Conservation (phyloP, 1,140 invertebrate genomes). For the Tachypleus tridentatus region DNA sequence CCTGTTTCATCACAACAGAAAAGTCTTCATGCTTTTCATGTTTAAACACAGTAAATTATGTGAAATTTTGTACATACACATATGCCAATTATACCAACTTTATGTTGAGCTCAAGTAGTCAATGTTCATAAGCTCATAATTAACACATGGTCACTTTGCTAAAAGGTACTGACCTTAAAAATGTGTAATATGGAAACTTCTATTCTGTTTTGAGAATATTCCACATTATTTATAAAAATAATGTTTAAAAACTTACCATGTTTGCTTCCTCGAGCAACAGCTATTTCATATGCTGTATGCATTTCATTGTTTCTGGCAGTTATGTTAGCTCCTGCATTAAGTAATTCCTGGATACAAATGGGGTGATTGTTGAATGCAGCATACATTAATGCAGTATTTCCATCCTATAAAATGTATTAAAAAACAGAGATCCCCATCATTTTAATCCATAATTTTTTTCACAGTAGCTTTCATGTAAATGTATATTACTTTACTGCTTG, state of each 20-base stretch:
- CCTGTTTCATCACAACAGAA: too few species aligned
- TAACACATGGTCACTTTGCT: too few species aligned
- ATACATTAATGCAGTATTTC: constrained; percentile 78
- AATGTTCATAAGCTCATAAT: too few species aligned
- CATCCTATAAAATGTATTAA: constrained; percentile 44
- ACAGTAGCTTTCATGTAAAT: neutral
- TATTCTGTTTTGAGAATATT: too few species aligned
- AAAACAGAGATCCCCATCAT: neutral
- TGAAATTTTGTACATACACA: too few species aligned
- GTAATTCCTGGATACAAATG: constrained; percentile 66
- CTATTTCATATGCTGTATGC: constrained; percentile 66
- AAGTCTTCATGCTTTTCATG: too few species aligned
- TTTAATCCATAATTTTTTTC: neutral
- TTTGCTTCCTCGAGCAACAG: constrained; percentile 49
- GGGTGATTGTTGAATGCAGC: constrained; percentile 74
- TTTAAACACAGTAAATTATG: too few species aligned
- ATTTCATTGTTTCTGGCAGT: constrained; percentile 61
- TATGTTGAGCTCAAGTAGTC: too few species aligned
- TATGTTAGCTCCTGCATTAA: constrained; percentile 61
- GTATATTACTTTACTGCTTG: neutral
- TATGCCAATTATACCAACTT: too few species aligned
- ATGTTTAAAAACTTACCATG: constrained; percentile 32
- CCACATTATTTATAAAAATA: too few species aligned
- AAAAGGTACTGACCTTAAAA: too few species aligned
- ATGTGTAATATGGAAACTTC: too few species aligned